phyloP scores from a whole-genome alignment of 2,113 vertebrate species.

The Lophochroa leadbeateri region DNA sequence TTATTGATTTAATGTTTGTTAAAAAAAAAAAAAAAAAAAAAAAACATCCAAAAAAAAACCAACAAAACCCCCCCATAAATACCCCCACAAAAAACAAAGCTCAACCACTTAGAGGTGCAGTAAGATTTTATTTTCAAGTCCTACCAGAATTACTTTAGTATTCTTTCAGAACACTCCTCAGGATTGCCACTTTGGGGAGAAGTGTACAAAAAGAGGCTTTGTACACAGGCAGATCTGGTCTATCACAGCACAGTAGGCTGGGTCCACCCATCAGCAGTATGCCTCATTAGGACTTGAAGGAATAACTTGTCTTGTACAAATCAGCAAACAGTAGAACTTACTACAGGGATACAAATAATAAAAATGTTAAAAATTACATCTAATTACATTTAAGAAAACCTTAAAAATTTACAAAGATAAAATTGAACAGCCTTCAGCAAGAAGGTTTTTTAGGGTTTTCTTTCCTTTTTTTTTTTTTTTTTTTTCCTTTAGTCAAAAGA shows the following conservation, averaged over 20 bases:
- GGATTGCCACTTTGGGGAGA: rapidly evolving
- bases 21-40: no score
- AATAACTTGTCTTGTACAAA: background rate
- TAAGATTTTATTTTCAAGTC: background rate
- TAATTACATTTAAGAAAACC: background rate
- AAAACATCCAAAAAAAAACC: no score
- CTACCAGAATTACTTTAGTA: background rate
- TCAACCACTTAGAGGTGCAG: background rate
- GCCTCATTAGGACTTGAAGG: background rate
- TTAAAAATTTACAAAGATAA: background rate
- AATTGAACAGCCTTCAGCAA: background rate
- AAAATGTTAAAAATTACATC: background rate
- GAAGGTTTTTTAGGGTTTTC: background rate
- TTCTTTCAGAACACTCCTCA: background rate
- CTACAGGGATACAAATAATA: background rate
- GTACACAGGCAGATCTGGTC: background rate
- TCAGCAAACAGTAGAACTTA: background rate
- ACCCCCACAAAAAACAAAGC: background rate
- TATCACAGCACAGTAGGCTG: background rate
- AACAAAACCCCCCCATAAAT: background rate
- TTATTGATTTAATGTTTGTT: no score
- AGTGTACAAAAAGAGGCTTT: background rate
- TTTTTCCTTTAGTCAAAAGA: background rate
- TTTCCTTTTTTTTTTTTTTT: background rate
- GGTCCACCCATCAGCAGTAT: background rate